A percentile compares a stretch with the other conserved stretches of the same genome.
These are phyloP conservation scores for Scleropages formosus DNA, from an alignment of 2,797 vertebrate genomes.

Conservation along the genomic window DNA sequence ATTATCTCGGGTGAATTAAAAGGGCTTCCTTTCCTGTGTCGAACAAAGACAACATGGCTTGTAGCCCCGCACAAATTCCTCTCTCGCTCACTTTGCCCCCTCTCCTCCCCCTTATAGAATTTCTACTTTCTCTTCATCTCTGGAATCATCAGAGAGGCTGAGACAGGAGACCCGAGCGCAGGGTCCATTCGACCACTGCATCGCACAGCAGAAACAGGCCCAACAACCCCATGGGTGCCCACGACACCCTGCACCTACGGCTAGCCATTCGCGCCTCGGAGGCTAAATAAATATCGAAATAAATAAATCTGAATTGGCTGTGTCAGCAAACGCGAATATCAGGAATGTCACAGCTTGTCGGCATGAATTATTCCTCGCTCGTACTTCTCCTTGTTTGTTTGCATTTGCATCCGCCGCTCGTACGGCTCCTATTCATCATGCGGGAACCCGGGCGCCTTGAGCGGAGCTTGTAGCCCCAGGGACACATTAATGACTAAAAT, in stretches of 20 bases:
- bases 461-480: constrained; percentile 30
- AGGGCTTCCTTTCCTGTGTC: too few relatives aligned
- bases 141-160: background rate
- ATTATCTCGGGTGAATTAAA: too few relatives aligned
- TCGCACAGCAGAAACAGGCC: background rate
- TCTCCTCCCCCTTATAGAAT: too few relatives aligned
- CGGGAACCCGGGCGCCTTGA: background rate
- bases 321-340: constrained; percentile 37
- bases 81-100: too few relatives aligned
- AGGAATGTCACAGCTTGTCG: too few relatives aligned
- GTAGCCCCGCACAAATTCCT: too few relatives aligned
- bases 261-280: constrained; percentile 5
- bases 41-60: too few relatives aligned
- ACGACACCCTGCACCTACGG: constrained; percentile 14
- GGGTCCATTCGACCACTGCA: background rate
- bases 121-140: constrained; percentile 9
- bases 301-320: constrained; percentile 33
- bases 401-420: too few relatives aligned
- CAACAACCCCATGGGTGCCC: background rate
- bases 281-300: constrained; percentile 26
- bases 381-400: too few relatives aligned
- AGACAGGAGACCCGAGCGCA: background rate
- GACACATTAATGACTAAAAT: constrained; percentile 18
- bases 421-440: background rate
- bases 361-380: constrained; percentile 27